phyloP scores from a whole-genome alignment of 2,113 vertebrate genomes.

The Psittacus erithacus region DNA sequence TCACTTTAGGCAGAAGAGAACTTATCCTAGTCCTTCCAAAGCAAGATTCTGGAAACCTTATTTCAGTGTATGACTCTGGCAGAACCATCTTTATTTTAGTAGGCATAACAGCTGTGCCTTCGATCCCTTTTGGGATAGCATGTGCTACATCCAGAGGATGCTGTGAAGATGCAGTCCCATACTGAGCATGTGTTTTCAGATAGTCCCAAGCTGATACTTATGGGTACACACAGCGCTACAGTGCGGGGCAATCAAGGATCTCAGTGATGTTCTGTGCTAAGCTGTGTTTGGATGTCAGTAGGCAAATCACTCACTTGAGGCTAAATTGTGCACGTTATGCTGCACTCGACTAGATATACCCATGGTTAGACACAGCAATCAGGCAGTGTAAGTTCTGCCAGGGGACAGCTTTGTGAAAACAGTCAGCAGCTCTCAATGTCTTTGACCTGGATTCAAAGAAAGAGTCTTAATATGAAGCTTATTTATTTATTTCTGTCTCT shows the following conservation, averaged over 20 bases:
- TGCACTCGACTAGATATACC: neutral
- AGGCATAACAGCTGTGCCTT: neutral
- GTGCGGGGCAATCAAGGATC: neutral
- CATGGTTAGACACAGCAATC: neutral
- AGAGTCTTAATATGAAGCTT: neutral
- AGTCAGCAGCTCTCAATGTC: neutral
- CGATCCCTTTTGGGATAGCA: neutral
- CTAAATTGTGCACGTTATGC: neutral
- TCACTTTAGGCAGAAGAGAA: neutral
- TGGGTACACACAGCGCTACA: neutral
- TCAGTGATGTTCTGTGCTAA: neutral
- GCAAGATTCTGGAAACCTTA: neutral
- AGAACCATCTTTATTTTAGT: neutral
- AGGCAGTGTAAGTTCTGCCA: neutral
- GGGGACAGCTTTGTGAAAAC: neutral
- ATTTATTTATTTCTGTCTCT: neutral
- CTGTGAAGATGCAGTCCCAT: accelerated
- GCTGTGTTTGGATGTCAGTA: neutral
- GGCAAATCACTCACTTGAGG: neutral
- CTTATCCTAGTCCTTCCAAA: neutral
- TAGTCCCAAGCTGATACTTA: neutral
- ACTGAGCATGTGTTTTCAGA: neutral
- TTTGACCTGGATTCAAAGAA: neutral
- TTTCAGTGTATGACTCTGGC: neutral
- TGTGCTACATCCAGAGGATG: accelerated